phyloP scores from a whole-genome alignment of 2,797 vertebrate species.

The Arctocebus calabarensis region DNA sequence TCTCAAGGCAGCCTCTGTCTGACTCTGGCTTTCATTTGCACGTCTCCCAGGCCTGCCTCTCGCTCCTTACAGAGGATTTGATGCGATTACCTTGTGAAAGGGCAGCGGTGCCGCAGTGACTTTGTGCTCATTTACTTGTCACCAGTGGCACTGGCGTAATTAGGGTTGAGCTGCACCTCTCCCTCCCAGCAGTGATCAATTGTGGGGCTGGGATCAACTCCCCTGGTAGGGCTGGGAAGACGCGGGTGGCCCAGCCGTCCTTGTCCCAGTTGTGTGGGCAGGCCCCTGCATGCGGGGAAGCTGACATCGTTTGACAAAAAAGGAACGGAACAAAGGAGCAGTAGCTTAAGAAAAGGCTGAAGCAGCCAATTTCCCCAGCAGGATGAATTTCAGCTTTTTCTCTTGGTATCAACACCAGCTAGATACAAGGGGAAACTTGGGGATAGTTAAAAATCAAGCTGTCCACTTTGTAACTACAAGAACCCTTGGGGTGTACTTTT shows the following conservation, averaged over 20 bases:
- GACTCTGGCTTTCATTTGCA: conserved; percentile 81
- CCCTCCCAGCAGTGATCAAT: background rate
- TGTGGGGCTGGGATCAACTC: background rate
- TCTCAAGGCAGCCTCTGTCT: background rate
- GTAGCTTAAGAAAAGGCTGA: background rate
- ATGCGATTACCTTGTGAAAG: conserved; percentile 78
- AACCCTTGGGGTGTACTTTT: background rate
- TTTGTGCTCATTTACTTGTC: conserved; percentile 67
- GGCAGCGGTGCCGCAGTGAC: conserved; percentile 43
- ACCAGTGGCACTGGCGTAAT: conserved; percentile 53
- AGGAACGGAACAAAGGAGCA: background rate
- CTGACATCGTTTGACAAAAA: conserved; percentile 51
- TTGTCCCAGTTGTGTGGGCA: background rate
- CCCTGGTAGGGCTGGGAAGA: background rate
- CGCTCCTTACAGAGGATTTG: conserved; percentile 73
- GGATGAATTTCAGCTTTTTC: background rate
- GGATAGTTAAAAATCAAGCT: background rate
- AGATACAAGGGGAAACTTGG: background rate
- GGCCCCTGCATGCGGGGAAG: background rate
- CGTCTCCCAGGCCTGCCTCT: background rate
- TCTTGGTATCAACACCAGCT: background rate
- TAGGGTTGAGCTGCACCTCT: conserved; percentile 27
- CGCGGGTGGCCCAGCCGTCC: background rate
- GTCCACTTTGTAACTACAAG: background rate
- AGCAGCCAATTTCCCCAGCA: background rate